These are phyloP conservation scores for Dryobates pubescens DNA, from an alignment of 2,797 vertebrate genomes.

Conservation along the genomic window DNA sequence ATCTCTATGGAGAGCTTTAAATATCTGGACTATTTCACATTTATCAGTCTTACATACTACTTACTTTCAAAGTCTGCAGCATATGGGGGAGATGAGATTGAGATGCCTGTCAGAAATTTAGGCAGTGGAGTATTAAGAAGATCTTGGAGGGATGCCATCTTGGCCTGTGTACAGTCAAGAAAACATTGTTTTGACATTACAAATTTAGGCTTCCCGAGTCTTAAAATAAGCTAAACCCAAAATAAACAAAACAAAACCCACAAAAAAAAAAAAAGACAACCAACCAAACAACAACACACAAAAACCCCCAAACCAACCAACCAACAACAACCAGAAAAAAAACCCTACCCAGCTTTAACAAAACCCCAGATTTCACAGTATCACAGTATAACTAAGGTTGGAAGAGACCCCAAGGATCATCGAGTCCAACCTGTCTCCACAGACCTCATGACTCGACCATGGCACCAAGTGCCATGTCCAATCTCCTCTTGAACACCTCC, in stretches of 20 bases:
- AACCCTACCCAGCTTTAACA: neutral
- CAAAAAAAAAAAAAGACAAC: neutral
- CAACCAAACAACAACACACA: too few species aligned
- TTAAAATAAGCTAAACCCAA: neutral
- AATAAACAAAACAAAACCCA: neutral
- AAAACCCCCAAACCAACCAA: neutral
- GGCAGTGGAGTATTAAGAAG: constrained; percentile 84
- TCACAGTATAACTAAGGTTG: too few species aligned
- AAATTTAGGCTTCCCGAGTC: neutral
- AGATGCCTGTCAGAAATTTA: constrained; percentile 77
- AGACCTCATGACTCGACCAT: too few species aligned
- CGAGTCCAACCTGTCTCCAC: too few species aligned
- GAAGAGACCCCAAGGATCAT: too few species aligned
- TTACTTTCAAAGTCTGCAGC: constrained; percentile 81
- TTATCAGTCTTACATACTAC: neutral
- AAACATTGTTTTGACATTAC: neutral
- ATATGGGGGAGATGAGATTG: constrained; percentile 67
- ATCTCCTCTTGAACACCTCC: too few species aligned
- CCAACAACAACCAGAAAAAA: neutral
- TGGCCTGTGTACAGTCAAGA: constrained; percentile 50
- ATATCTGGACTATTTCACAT: neutral
- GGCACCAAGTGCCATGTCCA: too few species aligned
- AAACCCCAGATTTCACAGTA: neutral
- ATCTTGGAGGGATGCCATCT: constrained; percentile 79
- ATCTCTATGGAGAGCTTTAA: neutral